These are phyloP conservation scores for Trialeurodes vaporariorum DNA, from an alignment of 1,140 invertebrate genomes.

Conservation along the genomic window DNA sequence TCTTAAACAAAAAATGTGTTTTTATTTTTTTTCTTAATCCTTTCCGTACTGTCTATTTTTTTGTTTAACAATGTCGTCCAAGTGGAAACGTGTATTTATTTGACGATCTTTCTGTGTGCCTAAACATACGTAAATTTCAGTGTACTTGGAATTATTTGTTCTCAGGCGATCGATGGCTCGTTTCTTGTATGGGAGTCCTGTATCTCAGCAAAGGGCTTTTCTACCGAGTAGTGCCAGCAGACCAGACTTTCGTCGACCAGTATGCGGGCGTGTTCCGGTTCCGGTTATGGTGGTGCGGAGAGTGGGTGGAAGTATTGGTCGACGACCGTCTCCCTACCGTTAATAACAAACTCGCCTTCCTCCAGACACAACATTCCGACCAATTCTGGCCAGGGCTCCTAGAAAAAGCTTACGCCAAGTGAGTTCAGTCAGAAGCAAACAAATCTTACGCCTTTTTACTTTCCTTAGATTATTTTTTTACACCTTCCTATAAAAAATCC, in stretches of 20 bases:
- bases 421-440: conserved; percentile 34
- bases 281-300: conserved; percentile 88
- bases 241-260: conserved; percentile 61
- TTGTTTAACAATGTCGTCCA: not conserved
- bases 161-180: conserved; percentile 78
- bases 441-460: not conserved
- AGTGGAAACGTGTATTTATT: conserved; percentile 2
- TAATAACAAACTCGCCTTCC: conserved; percentile 79
- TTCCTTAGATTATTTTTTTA: not conserved
- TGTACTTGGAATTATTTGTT: conserved; percentile 6
- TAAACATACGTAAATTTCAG: not conserved
- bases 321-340: conserved; percentile 93
- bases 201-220: conserved; percentile 81
- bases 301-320: conserved; percentile 91
- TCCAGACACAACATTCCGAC: conserved; percentile 75
- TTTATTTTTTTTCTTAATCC: not conserved
- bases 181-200: conserved; percentile 75
- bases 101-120: not conserved
- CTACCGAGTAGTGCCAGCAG: conserved; percentile 86
- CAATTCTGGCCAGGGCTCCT: conserved; percentile 91
- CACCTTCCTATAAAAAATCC: too few relatives aligned
- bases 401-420: conserved; percentile 99
- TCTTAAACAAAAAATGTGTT: too few relatives aligned
- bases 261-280: conserved; percentile 84
- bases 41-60: not conserved